Percentiles rank a stretch among this genome's conserved stretches.
phyloP scores from a whole-genome alignment of 1,140 invertebrate species.

The Aricia agestis region DNA sequence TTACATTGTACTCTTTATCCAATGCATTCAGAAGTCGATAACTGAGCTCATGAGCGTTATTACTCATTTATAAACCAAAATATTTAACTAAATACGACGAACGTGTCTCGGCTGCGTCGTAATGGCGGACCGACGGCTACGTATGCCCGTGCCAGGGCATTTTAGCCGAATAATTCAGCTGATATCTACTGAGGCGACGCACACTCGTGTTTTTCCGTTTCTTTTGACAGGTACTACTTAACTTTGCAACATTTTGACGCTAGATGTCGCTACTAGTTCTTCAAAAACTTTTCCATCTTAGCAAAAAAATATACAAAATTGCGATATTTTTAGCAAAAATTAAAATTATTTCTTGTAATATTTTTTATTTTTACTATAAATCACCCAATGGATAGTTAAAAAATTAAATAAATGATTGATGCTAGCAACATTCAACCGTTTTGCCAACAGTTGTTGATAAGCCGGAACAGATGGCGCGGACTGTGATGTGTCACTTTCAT shows the following conservation, averaged over 20 bases:
- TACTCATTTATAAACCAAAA: conserved; percentile 77
- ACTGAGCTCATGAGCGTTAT: conserved; percentile 77
- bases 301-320: background rate
- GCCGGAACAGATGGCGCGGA: background rate
- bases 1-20: conserved; percentile 77
- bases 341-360: background rate
- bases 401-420: background rate
- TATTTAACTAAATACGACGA: conserved; percentile 77
- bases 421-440: background rate
- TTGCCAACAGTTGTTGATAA: background rate
- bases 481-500: background rate
- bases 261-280: conserved; percentile 39
- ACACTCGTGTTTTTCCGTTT: conserved; percentile 76
- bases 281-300: background rate
- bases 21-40: conserved; percentile 77
- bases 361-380: background rate
- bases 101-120: conserved; percentile 76
- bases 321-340: background rate
- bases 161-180: conserved; percentile 78
- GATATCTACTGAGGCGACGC: conserved; percentile 75
- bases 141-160: conserved; percentile 77
- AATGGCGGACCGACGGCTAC: conserved; percentile 77
- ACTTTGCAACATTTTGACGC: conserved; percentile 32
- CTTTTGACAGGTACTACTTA: conserved; percentile 65
- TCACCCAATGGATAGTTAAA: background rate